A percentile compares a stretch with the other conserved stretches of the same genome.
Evolutionary conservation across 2,888 invertebrate genomes (phyloP).

Genomic region (Parnassius glacialis): DNA sequence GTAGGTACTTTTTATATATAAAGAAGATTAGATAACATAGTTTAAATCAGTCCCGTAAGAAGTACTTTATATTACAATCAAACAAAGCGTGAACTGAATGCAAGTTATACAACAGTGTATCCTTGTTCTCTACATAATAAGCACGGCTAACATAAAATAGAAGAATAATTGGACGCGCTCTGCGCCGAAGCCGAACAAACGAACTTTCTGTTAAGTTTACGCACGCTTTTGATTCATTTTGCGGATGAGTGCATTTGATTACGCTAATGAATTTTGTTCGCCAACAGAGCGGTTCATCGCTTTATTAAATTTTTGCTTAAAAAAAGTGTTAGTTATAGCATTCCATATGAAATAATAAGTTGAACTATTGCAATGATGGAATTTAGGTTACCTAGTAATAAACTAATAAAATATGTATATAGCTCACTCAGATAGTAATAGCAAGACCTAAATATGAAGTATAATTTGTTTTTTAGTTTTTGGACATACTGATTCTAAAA

Average conservation of each 20-base stretch:
- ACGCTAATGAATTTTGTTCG: conserved; percentile 46
- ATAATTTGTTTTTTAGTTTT: no score
- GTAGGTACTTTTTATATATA: no score
- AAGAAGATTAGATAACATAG: no score
- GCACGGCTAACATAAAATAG: conserved; percentile 21
- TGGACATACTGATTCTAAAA: no score
- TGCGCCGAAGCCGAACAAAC: conserved; percentile 20
- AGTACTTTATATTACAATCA: conserved; percentile 5
- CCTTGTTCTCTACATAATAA: conserved; percentile 24
- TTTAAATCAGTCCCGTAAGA: background rate
- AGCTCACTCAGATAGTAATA: no score
- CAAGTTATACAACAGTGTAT: conserved; percentile 20
- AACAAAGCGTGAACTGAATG: conserved; percentile 20
- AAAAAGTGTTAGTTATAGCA: no score
- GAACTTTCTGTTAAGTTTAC: conserved; percentile 34
- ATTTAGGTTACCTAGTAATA: no score
- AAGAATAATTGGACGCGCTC: conserved; percentile 25
- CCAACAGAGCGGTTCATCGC: conserved; percentile 43
- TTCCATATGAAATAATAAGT: no score
- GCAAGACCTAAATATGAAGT: no score
- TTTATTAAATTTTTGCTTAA: conserved; percentile 30
- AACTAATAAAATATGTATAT: no score
- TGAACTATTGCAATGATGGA: no score
- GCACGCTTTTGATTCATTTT: conserved; percentile 58
- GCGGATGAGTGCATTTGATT: conserved; percentile 56